phyloP scores from a whole-genome alignment of 2,113 vertebrate species.

The Nothocercus julius region DNA sequence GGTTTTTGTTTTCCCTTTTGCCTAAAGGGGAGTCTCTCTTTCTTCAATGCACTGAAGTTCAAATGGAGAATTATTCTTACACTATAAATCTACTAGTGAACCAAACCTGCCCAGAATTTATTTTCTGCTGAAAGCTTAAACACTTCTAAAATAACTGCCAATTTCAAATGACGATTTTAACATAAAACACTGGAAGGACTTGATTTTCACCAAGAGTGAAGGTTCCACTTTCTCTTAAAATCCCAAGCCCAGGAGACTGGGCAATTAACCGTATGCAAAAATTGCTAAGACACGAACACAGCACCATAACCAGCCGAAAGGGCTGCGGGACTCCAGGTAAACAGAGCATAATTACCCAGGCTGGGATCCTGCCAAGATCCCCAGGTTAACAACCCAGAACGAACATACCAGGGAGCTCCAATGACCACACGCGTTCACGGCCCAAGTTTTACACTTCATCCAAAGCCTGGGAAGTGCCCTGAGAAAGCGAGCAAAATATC shows the following conservation, averaged over 20 bases:
- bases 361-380: constrained; percentile 41
- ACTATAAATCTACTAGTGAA: neutral
- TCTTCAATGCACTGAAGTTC: neutral
- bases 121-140: neutral
- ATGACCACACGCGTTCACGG: neutral
- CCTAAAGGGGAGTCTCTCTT: neutral
- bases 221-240: neutral
- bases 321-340: neutral
- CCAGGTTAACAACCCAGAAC: constrained; percentile 33
- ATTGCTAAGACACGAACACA: neutral
- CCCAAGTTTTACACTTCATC: neutral
- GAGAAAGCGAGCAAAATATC: neutral
- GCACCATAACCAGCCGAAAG: neutral
- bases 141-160: neutral
- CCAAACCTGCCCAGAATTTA: neutral
- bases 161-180: neutral
- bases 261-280: neutral
- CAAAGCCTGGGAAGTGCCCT: neutral
- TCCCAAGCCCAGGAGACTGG: neutral
- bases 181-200: neutral
- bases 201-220: neutral
- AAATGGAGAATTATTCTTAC: neutral
- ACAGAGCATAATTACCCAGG: constrained; percentile 11
- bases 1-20: neutral
- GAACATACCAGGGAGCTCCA: constrained; percentile 2